phyloP scores from a whole-genome alignment of 2,797 vertebrate species.

The Neomorphus geoffroyi region DNA sequence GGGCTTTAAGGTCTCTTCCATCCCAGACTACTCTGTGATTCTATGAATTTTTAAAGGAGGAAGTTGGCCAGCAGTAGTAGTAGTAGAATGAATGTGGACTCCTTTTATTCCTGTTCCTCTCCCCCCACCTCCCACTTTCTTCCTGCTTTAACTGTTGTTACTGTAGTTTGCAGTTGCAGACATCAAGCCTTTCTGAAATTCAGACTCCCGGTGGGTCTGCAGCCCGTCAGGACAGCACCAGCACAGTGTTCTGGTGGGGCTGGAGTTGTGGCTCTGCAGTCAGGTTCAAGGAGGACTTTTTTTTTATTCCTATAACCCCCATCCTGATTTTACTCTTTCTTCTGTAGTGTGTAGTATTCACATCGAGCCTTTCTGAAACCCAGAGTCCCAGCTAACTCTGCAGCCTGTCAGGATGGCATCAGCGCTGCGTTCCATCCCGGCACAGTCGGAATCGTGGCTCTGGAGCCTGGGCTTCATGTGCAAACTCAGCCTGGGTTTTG shows the following conservation, averaged over 20 bases:
- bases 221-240: rapidly evolving
- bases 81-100: rapidly evolving
- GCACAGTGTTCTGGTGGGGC: rapidly evolving
- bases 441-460: rapidly evolving
- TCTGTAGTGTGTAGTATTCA: rapidly evolving
- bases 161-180: no score
- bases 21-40: no score
- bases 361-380: rapidly evolving
- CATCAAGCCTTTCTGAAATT: rapidly evolving
- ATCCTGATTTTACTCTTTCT: neutral
- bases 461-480: rapidly evolving
- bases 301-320: rapidly evolving
- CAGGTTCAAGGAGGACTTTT: no score
- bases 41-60: neutral
- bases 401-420: rapidly evolving
- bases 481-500: neutral
- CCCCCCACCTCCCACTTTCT: no score
- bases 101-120: no score
- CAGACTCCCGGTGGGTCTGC: rapidly evolving
- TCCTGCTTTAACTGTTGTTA: no score
- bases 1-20: no score
- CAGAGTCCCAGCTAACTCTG: rapidly evolving
- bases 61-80: rapidly evolving
- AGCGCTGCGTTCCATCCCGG: rapidly evolving
- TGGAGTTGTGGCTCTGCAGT: rapidly evolving